Base-by-base conservation (phyloP, 2,888 invertebrate genomes). In the Gymnocheta viridis region DNA sequence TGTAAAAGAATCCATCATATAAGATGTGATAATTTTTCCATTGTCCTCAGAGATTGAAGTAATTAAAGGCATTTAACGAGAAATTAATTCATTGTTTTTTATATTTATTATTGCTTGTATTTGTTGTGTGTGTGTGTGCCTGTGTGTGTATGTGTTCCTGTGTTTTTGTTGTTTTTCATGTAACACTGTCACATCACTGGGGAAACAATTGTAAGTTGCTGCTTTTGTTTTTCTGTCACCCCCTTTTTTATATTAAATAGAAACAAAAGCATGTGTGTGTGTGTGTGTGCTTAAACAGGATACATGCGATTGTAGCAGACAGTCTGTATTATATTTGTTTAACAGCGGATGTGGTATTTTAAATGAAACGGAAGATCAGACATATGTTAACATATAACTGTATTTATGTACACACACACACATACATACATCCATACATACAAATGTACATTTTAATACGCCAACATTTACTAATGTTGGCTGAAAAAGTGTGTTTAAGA, bases 291-390 rank as follows among this genome's bases (percentile, higher is more conserved):
- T 27, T n/a, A 2, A 29, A 74, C 80, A 80, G 76, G 76, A 84
- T 81, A 56, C 38, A 62, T 44, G 66, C 54, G 81, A 51, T 81
- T 84, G 77, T 49, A 62, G 54, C 47, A 77, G 81, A 84, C 69
- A 73, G 84, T 81, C 19, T 12, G 51, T 47, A 47, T 44, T 32
- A 54, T 77, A 73, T 80, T 49, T 79, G 41, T 60, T 81, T 73
- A 49, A 72, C 51, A 81, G 62, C 84, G 84, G 84, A 84, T 81
- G 67, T 78, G 67, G 77, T 77, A 54, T 84, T 84, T 81, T 24
- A 77, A 81, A 77, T 73, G 67, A 81, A 84, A 78, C 84, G 81
- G 84, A 84, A 77, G 81, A 73, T 77, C 73, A 81, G 73, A 79
- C 62, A 82, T 54, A 85, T 79, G 69, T 72, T 70, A 82, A 66